Base-by-base conservation (phyloP, 2,888 invertebrate genomes). In the Bellardia pandia region DNA sequence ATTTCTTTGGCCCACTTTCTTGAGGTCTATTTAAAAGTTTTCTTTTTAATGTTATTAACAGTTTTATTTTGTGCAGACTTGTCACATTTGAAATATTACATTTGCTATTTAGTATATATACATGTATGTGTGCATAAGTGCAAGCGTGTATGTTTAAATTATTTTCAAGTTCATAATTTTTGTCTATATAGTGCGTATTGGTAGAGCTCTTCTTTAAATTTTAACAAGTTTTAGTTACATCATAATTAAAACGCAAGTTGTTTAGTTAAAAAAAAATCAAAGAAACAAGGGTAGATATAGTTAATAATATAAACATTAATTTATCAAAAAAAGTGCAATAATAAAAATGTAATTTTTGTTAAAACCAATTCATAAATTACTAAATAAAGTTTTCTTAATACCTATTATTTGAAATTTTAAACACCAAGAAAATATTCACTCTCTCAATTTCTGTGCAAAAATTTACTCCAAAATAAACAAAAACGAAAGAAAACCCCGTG, bases 121-220 rank as follows among this genome's bases (percentile, higher is more conserved):
- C 9, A 13, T 16, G 3, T 64, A 11, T 51, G 9, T 37, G n/a
- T 62, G 40, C 9, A 14, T 53, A 1, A 13, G 7, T 68, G 13
- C 14, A 30, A 33, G 13, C 30, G 68, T 48, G 14, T 60, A 6
- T 33, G 30, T 30, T n/a, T 33, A 33, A 33, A 14, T 56, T 2
- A n/a, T 51, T 78, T 86, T 84, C 86, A 86, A 86, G 86, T 86
- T 86, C 83, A 84, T 51, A 75, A 53, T 60, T 56, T 58, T 66
- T 83, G 40, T 60, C n/a, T n/a, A 11, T 83, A 42, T 23, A 66
- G 66, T 76, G 80, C 83, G 72, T 84, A 42, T 75, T 45, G 68
- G 51, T 75, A 37, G 68, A 74, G 82, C 60, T 53, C 14, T 51
- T 11, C 30, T 56, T 16, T 2, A n/a, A 82, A 69, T 80, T 58